Evolutionary conservation across 2,888 invertebrate genomes (phyloP), one percentile per base, ranked within the genome.

Genomic region (Megastigmus dorsalis): DNA sequence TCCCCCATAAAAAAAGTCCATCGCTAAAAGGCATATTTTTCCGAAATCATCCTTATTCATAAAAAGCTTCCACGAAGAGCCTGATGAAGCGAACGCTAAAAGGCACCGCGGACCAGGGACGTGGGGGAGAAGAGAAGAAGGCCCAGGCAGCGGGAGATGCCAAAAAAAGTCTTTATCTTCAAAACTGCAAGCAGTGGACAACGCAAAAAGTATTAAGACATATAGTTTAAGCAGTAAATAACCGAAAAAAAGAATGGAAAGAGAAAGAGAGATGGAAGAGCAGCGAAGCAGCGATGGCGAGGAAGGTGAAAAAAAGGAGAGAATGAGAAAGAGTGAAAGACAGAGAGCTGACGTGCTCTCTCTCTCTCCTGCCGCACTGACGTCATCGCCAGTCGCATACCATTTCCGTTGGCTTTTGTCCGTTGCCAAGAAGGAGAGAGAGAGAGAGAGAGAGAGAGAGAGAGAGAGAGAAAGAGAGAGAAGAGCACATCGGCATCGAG

Each of bases 331-430:
- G 38, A 33, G 9, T 10, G 28, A 20, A 15, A 48, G 30, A 13
- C 23, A n/a, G 83, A n/a, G n/a, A n/a, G n/a, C n/a, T n/a, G n/a
- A 77, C 76, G 72, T 1, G 28, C 18, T 10, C 71, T 7, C 76
- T 75, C 18, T 10, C 71, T 7, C 76, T 75, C 76, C 5, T 54
- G 60, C 43, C 28, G 48, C 55, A 68, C 73, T 81, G 80, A 81
- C 81, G 83, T 82, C 83, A 81, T 77, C 70, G 63, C 60, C 66
- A 70, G 63, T 77, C 76, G 77, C 78, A 79, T 80, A 74, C 78
- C 78, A 80, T 84, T 83, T 82, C 81, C 83, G 80, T 79, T 82
- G 38, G 57, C 28, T 55, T 30, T 57, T 38, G 26, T 55, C 6
- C 13, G 36, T 6, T n/a, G n/a, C n/a, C n/a, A n/a, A n/a, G n/a